Percentiles rank a stretch among this genome's conserved stretches.
Evolutionary conservation across 2,888 invertebrate genomes (phyloP).

Genomic region (Meloe dianella): DNA sequence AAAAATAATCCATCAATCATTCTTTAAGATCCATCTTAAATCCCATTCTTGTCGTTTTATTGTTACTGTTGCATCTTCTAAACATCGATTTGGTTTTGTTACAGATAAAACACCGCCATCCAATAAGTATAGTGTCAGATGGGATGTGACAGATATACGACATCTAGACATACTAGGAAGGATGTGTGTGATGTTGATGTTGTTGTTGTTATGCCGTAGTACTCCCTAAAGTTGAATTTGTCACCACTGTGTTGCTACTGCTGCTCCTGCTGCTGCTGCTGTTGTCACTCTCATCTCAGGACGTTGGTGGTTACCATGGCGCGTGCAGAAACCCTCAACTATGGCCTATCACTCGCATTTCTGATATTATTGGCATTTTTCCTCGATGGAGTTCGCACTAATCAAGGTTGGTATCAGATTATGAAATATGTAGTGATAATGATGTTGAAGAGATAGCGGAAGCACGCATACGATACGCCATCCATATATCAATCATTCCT

Average conservation of each 20-base stretch:
- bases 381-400: slow-evolving; percentile 44
- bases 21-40: not conserved
- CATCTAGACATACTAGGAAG: slow-evolving; percentile 7
- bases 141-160: slow-evolving; percentile 38
- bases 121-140: slow-evolving; percentile 39
- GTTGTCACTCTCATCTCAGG: slow-evolving; percentile 36
- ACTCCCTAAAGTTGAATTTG: slow-evolving; percentile 42
- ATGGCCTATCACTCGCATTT: slow-evolving; percentile 47
- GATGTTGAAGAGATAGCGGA: not conserved
- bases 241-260: slow-evolving; percentile 27
- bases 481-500: slow-evolving; percentile 14
- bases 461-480: not conserved
- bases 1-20: slow-evolving; percentile 20
- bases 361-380: slow-evolving; percentile 47
- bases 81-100: slow-evolving; percentile 30
- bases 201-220: slow-evolving; percentile 37
- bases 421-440: slow-evolving; percentile 29
- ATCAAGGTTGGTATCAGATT: slow-evolving; percentile 48
- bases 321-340: slow-evolving; percentile 39
- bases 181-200: slow-evolving; percentile 42
- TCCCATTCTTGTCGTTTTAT: not conserved
- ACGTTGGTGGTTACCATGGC: slow-evolving; percentile 46
- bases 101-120: slow-evolving; percentile 30
- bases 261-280: slow-evolving; percentile 25
- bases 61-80: slow-evolving; percentile 12